Evolutionary conservation across 2,113 vertebrate species (phyloP).

Genomic region (Clarias magur): DNA sequence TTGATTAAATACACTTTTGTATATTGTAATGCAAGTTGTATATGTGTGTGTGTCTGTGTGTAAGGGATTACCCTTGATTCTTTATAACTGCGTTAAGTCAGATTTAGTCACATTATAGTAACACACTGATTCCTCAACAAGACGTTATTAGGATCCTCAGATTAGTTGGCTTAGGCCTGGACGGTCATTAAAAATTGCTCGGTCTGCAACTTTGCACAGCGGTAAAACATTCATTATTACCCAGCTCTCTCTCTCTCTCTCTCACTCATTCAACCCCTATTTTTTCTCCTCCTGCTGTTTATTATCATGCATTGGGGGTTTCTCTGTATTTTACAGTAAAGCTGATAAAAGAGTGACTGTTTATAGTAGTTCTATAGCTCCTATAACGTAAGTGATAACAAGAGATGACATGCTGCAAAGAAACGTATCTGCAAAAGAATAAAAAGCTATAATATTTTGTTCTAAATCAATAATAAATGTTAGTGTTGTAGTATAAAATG

Average conservation of each 20-base stretch:
- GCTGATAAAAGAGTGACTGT: neutral
- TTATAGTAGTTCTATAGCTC: neutral
- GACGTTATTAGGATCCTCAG: constrained; percentile 42
- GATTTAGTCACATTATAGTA: constrained; percentile 52
- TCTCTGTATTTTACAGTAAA: neutral
- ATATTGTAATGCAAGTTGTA: neutral
- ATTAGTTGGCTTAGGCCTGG: constrained; percentile 48
- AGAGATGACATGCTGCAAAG: neutral
- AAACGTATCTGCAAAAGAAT: neutral
- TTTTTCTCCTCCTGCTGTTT: neutral
- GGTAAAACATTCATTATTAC: constrained; percentile 34
- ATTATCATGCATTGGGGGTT: too few relatives aligned
- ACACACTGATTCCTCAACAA: constrained; percentile 48
- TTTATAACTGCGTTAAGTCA: constrained; percentile 49
- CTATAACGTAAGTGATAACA: neutral
- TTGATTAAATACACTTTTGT: neutral
- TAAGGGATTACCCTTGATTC: constrained; percentile 42
- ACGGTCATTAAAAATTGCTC: constrained; percentile 55
- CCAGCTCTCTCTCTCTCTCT: neutral
- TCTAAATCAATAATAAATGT: too few relatives aligned
- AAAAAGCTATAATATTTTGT: too few relatives aligned
- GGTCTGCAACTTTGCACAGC: constrained; percentile 41
- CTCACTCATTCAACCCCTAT: neutral
- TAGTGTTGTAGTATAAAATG: too few relatives aligned
- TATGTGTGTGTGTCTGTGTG: constrained; percentile 21